Base-by-base conservation (phyloP, 2,797 vertebrate genomes). In the Apogon talboti region DNA sequence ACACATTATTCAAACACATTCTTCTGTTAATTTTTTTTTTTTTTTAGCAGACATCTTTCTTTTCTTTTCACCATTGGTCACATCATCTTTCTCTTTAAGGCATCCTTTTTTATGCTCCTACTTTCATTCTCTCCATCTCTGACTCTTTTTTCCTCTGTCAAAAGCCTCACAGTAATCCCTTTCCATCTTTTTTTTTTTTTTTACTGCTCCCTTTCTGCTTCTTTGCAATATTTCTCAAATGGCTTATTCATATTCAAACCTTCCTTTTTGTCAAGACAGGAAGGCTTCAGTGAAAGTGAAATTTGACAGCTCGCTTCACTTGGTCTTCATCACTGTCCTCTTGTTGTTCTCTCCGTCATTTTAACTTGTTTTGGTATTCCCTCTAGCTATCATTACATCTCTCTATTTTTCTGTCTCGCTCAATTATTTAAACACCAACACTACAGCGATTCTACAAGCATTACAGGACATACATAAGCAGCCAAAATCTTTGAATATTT, bases 201-300 rank as follows among this genome's bases (percentile, higher is more conserved):
- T 35, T 54, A 44, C 66, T 46, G 81, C 63, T 82, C 59, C 47
- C 41, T 61, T 74, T 81, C 70, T 76, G 35, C 57, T 76, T 71
- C 58, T 65, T 76, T 74, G 65, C 76, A 72, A 54, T 74, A 79
- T 81, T 87, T 85, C 76, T 75, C 66, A 69, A 78, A 84, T 61
- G 73, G 75, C 79, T 86, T 86, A 90, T 90, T 87, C 74, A 91
- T 87, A 87, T 87, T 79, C 80, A 87, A 89, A 76, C 70, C 70
- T 69, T 84, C 66, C 63, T 61, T 81, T 85, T 83, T 78, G 71
- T 79, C 74, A 68, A 56, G 80, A 89, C 85, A 87, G 86, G 69
- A 72, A 67, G 67, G 74, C 78, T 77, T 68, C 53, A 46, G 58
- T 54, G 67, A 70, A 80, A 60, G 52, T 59, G 49, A 84, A 86